These are phyloP conservation scores for Capra hircus DNA, from an alignment of 2,113 vertebrate species.

Conservation along the genomic window DNA sequence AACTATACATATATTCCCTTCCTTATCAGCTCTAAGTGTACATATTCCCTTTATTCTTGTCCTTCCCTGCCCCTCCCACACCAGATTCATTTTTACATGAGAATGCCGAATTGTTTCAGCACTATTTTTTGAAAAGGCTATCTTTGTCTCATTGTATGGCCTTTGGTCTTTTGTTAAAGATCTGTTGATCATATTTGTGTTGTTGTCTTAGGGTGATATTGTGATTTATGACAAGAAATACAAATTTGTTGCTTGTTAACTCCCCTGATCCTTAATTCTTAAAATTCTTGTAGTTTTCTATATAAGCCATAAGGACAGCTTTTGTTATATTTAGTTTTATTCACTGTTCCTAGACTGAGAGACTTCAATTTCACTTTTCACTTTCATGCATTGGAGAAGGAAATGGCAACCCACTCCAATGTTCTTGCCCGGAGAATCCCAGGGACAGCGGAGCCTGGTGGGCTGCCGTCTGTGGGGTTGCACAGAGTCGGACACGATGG, in stretches of 20 bases:
- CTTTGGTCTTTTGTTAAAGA: not conserved
- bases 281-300: not conserved
- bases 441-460: too few relatives aligned
- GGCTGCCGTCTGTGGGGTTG: too few relatives aligned
- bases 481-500: too few relatives aligned
- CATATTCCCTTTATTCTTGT: not conserved
- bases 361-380: too few relatives aligned
- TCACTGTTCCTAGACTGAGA: not conserved
- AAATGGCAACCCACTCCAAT: too few relatives aligned
- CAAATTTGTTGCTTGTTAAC: not conserved
- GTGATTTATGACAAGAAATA: not conserved
- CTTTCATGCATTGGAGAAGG: too few relatives aligned
- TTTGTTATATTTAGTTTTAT: not conserved
- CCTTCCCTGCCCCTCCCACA: too few relatives aligned
- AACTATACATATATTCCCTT: not conserved
- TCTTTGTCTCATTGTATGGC: not conserved
- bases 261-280: not conserved
- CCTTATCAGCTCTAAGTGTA: not conserved
- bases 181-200: not conserved
- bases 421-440: too few relatives aligned
- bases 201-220: not conserved
- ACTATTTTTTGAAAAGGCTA: not conserved
- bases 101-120: not conserved
- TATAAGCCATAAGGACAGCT: not conserved
- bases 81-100: not conserved